A percentile compares a stretch with the other conserved stretches of the same genome.
Evolutionary conservation across 2,888 invertebrate species (phyloP).

Genomic region (Melieria omissa): DNA sequence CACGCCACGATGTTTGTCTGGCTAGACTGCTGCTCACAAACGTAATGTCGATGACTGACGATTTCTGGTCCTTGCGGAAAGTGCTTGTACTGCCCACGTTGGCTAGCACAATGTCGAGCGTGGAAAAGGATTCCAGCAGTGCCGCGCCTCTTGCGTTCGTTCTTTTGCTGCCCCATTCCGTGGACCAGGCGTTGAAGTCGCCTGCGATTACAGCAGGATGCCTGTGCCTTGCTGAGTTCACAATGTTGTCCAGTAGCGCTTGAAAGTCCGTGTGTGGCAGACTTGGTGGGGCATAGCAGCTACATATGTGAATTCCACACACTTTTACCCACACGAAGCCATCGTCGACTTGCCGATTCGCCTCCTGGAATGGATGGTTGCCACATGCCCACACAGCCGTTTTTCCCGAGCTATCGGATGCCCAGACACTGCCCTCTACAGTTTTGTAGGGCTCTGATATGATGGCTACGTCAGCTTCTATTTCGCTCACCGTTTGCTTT

Average conservation of each 20-base stretch:
- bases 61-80: too few relatives aligned
- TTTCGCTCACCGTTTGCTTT: slow-evolving; percentile 17
- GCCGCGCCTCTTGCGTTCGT: too few relatives aligned
- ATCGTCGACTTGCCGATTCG: too few relatives aligned
- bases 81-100: too few relatives aligned
- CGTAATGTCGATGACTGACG: too few relatives aligned
- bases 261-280: not conserved
- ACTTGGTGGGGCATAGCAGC: slow-evolving; percentile 24
- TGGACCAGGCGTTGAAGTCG: too few relatives aligned
- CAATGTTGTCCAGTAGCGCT: not conserved
- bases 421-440: not conserved
- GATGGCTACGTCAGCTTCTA: not conserved
- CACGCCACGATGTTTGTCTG: too few relatives aligned
- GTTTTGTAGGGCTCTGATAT: not conserved
- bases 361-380: too few relatives aligned
- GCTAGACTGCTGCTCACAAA: too few relatives aligned
- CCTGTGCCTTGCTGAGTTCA: not conserved
- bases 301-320: slow-evolving; percentile 4
- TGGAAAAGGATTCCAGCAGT: slow-evolving; percentile 20
- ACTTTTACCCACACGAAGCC: slow-evolving; percentile 24
- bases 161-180: too few relatives aligned
- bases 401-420: not conserved
- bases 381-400: slow-evolving; percentile 17
- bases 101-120: too few relatives aligned
- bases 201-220: too few relatives aligned